Base-by-base conservation (phyloP, 2,113 vertebrate genomes). In the Oreochromis tanganicae region DNA sequence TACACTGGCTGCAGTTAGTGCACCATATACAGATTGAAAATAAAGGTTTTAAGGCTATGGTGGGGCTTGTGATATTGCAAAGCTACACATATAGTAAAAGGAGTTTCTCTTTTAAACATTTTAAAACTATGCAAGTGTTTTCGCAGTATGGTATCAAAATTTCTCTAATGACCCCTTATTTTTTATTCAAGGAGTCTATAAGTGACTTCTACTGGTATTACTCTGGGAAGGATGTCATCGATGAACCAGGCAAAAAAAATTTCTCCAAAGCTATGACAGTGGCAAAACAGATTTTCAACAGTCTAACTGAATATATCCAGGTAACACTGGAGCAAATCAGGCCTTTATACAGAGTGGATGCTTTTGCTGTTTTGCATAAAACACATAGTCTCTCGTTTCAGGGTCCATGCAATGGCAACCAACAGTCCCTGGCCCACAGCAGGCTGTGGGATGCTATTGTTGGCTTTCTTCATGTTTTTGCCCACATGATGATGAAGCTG, bases 191-290 rank as follows among this genome's bases (percentile, higher is more conserved):
- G 98, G 98, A 99, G 93, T 99, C 98, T 27, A 99, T 99, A 95
- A 99, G 98, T 80, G 98, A 99, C 91, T 99, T 99, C 94, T 99
- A 99, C 95, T 99, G 98, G 98, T 99, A 99, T 94, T 99, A 99
- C 90, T 99, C 98, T 3, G 98, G 98, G 32, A 99, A 99, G 88
- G 98, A 99, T 9, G 92, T 98, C 46, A 98, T 99, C 0, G 98
- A 99, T 83, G 98, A 99, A 11, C 98, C 98, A 29, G 98, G 98
- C 10, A 98, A 99, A 91, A 97, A 98, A 82, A 99, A 99, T 90
- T 99, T 99, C 95, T 99, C 98, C 95, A 99, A 99, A 96, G 98
- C 98, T 34, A 98, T 99, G 97, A 96, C 96, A 0, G 98, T 99
- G 79, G 98, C 98, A 61, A 99, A 99, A 81, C 98, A 99, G 93